Evolutionary conservation across 1,140 invertebrate species (phyloP).

Genomic region (Macrostomum lignano): DNA sequence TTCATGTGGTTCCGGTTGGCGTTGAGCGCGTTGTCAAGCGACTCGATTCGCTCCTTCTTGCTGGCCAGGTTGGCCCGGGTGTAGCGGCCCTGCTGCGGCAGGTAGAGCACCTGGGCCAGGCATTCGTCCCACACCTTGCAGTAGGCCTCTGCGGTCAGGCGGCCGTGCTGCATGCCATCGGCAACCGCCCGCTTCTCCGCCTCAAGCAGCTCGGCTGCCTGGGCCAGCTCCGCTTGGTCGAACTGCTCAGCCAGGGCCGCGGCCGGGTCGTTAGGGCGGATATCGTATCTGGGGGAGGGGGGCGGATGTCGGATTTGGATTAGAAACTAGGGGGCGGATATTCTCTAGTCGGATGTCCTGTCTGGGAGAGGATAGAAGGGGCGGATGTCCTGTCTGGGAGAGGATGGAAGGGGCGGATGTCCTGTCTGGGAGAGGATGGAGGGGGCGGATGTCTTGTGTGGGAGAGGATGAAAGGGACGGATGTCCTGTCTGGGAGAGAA

Average conservation of each 20-base stretch:
- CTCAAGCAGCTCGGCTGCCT: slow-evolving; percentile 38
- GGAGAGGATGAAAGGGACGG: too few species aligned
- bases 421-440: too few species aligned
- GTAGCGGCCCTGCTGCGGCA: slow-evolving; percentile 60
- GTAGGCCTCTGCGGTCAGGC: slow-evolving; percentile 59
- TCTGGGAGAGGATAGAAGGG: background rate
- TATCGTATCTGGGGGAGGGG: background rate
- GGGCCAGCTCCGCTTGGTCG: background rate
- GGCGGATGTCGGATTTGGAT: background rate
- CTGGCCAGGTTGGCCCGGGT: slow-evolving; percentile 69
- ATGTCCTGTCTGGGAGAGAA: too few species aligned
- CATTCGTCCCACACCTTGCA: slow-evolving; percentile 57
- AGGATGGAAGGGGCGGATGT: too few species aligned
- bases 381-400: too few species aligned
- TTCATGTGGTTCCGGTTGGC: slow-evolving; percentile 10
- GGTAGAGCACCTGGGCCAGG: slow-evolving; percentile 49
- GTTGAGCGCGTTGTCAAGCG: slow-evolving; percentile 61
- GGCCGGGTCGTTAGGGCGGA: background rate
- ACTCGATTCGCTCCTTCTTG: slow-evolving; percentile 77
- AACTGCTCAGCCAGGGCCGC: slow-evolving; percentile 3
- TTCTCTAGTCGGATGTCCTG: background rate
- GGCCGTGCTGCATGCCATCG: slow-evolving; percentile 71
- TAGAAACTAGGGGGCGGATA: too few species aligned
- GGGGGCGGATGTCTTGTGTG: too few species aligned
- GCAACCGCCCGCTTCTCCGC: slow-evolving; percentile 64